Evolutionary conservation across 2,888 invertebrate genomes (phyloP), one percentile per base, ranked within the genome.

Genomic region (Machimus atricapillus): DNA sequence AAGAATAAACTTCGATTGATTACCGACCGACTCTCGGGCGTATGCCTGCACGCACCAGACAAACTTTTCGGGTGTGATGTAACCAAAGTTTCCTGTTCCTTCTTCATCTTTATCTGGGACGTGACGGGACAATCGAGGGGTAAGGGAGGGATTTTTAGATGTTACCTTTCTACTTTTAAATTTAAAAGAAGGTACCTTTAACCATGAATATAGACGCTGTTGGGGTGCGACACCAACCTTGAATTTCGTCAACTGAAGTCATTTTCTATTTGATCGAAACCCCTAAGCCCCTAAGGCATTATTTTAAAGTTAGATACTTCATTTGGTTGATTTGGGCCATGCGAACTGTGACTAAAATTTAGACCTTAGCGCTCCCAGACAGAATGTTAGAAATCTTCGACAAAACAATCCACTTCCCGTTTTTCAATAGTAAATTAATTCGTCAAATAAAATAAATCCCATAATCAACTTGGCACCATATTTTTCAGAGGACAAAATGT

Each of bases 1-100:
- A 82, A 82, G 82, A 82, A 82, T 82, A 58, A 82, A 82, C 58
- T 82, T 82, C 82, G 82, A 58, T 82, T 82, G 82, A 82, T 82
- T 82, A 52, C 81, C 7, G 81, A 52, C 81, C 7, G 81, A 23
- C 43, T 23, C 43, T 23, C 43, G 14, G 56, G 56, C 56, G 52
- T 76, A 76, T 76, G 76, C 66, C 27, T 27, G 27, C 76, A 76
- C 37, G 66, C 66, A 34, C 27, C 34, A 76, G 76, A 76, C 76
- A 37, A 37, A 37, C 76, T 34, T 76, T 76, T 76, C 76, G 76
- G 76, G 76, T 76, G 76, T 76, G 76, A 37, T 76, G 19, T 76
- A 76, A 76, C 76, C 34, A 34, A 76, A 76, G 34, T 76, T 76
- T 37, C 16, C 27, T 14, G 23, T 74, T 14, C 76, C n/a, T 76